These are phyloP conservation scores for Bettongia penicillata DNA, from an alignment of 2,113 vertebrate species.

Conservation along the genomic window DNA sequence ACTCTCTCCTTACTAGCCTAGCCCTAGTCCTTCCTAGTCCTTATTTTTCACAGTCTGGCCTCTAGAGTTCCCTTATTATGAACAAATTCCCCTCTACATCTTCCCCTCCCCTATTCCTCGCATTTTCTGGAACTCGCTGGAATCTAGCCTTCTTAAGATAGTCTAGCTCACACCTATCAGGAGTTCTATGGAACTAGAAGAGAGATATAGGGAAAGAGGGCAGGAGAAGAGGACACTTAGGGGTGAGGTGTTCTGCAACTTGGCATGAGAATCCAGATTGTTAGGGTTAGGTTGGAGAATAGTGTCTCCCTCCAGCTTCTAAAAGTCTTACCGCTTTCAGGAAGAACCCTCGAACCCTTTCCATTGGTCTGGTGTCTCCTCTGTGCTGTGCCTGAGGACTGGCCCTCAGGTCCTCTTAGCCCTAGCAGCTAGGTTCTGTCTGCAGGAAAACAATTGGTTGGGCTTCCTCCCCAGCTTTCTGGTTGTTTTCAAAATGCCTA, in stretches of 20 bases:
- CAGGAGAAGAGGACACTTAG: background rate
- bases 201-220: background rate
- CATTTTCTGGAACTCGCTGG: background rate
- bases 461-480: conserved; percentile 76
- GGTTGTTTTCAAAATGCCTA: conserved; percentile 81
- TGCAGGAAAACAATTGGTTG: conserved; percentile 1
- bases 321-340: conserved; percentile 71
- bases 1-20: background rate
- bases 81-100: background rate
- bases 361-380: conserved; percentile 64
- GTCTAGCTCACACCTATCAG: background rate
- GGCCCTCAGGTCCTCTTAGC: conserved; percentile 8
- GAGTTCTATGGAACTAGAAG: background rate
- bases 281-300: background rate
- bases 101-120: background rate
- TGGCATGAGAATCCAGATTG: background rate
- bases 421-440: background rate
- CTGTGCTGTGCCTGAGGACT: conserved; percentile 28
- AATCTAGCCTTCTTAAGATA: background rate
- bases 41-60: background rate
- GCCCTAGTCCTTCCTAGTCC: background rate
- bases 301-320: background rate
- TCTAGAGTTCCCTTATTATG: background rate
- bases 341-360: conserved; percentile 69
- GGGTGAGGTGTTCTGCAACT: background rate